Percentiles rank a stretch among this genome's conserved stretches.
These are phyloP conservation scores for Sylvietta virens DNA, from an alignment of 2,113 vertebrate genomes.

Conservation along the genomic window DNA sequence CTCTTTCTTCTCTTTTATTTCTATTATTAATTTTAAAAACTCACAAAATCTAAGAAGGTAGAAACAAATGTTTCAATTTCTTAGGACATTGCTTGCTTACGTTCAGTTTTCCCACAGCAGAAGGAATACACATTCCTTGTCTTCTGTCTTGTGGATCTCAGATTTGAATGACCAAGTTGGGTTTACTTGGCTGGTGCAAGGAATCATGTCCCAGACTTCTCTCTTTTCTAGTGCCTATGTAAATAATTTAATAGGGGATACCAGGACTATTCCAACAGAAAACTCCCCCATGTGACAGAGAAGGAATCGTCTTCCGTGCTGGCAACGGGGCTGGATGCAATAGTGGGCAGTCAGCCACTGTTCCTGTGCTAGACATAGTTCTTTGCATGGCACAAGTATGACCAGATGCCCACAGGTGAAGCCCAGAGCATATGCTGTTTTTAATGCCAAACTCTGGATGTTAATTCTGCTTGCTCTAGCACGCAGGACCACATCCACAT, in stretches of 20 bases:
- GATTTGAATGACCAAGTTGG: background rate
- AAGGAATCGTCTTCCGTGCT: background rate
- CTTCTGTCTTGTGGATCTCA: background rate
- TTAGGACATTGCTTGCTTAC: background rate
- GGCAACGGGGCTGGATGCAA: background rate
- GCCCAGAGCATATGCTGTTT: background rate
- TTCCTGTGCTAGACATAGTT: background rate
- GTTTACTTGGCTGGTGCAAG: background rate
- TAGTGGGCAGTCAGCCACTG: background rate
- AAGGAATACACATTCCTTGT: background rate
- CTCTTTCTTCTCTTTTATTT: background rate
- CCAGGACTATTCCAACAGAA: background rate
- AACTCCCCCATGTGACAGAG: background rate
- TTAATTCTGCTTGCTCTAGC: background rate
- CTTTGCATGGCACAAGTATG: background rate
- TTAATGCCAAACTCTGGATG: background rate
- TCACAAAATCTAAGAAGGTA: background rate
- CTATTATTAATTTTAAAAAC: background rate
- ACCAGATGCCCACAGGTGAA: background rate
- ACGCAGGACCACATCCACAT: too few relatives aligned
- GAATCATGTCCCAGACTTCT: background rate
- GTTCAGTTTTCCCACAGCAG: background rate
- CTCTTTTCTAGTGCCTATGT: background rate
- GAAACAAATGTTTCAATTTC: background rate
- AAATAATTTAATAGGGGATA: background rate